Evolutionary conservation across 2,113 vertebrate genomes (phyloP).

Genomic region (Pterocles burchelli): DNA sequence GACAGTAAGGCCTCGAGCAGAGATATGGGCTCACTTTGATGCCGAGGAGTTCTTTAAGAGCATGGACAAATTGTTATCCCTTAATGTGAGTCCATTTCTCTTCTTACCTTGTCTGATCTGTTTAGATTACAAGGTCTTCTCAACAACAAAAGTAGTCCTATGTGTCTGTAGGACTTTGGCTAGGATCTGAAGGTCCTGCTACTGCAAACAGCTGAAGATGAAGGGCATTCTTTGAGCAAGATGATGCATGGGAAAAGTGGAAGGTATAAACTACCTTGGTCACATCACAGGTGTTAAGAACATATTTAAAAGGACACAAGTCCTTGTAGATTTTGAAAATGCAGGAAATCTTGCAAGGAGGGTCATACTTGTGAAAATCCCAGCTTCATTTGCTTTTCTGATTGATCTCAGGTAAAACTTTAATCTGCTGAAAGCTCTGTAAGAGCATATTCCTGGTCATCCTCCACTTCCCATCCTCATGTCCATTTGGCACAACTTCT

Average conservation of each 20-base stretch:
- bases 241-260: not conserved
- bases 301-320: not conserved
- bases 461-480: rapidly evolving
- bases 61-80: conserved; percentile 45
- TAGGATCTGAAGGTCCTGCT: not conserved
- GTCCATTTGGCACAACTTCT: not conserved
- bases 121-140: conserved; percentile 42
- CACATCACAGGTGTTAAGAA: not conserved
- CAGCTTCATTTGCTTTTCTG: not conserved
- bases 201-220: not conserved
- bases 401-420: not conserved
- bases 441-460: not conserved
- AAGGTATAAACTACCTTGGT: not conserved
- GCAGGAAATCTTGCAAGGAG: not conserved
- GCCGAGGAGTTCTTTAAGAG: conserved; percentile 58
- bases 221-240: not conserved
- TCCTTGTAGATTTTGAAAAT: not conserved
- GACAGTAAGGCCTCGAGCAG: conserved; percentile 27
- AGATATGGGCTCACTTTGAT: conserved; percentile 17
- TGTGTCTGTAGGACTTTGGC: not conserved
- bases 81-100: conserved; percentile 59
- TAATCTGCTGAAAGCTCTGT: not conserved
- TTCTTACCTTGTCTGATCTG: conserved; percentile 42
- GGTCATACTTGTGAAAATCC: not conserved
- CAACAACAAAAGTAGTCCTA: not conserved